These are phyloP conservation scores for Pararge aegeria DNA, from an alignment of 1,140 invertebrate genomes.

Conservation along the genomic window DNA sequence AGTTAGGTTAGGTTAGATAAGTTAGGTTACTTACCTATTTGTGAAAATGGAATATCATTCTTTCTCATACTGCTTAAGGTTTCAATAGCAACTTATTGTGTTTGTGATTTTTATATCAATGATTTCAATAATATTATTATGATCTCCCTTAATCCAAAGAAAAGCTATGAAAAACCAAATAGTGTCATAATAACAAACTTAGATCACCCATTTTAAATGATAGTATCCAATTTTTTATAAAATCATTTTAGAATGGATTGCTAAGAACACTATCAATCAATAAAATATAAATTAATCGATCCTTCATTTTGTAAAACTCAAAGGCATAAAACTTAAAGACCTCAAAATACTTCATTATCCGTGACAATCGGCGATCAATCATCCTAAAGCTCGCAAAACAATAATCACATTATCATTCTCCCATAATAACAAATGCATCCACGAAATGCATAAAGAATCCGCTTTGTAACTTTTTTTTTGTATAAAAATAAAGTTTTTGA, in stretches of 20 bases:
- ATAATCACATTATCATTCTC: slow-evolving; percentile 79
- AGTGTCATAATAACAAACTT: too few relatives aligned
- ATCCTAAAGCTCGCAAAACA: slow-evolving; percentile 74
- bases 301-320: slow-evolving; percentile 42
- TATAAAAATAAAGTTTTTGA: slow-evolving; percentile 64
- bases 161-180: too few relatives aligned
- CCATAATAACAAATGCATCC: slow-evolving; percentile 75
- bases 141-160: too few relatives aligned
- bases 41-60: too few relatives aligned
- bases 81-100: too few relatives aligned
- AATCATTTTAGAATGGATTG: slow-evolving; percentile 1
- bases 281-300: slow-evolving; percentile 34
- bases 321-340: slow-evolving; percentile 58
- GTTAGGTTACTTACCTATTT: too few relatives aligned
- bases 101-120: too few relatives aligned
- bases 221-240: not conserved
- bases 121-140: too few relatives aligned
- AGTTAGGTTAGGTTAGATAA: too few relatives aligned
- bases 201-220: not conserved
- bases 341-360: slow-evolving; percentile 73
- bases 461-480: slow-evolving; percentile 59
- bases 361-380: slow-evolving; percentile 76
- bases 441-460: slow-evolving; percentile 75
- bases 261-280: slow-evolving; percentile 30
- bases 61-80: too few relatives aligned